These are phyloP conservation scores for Protomyctophum bolini DNA, from an alignment of 2,113 vertebrate species.

Conservation along the genomic window DNA sequence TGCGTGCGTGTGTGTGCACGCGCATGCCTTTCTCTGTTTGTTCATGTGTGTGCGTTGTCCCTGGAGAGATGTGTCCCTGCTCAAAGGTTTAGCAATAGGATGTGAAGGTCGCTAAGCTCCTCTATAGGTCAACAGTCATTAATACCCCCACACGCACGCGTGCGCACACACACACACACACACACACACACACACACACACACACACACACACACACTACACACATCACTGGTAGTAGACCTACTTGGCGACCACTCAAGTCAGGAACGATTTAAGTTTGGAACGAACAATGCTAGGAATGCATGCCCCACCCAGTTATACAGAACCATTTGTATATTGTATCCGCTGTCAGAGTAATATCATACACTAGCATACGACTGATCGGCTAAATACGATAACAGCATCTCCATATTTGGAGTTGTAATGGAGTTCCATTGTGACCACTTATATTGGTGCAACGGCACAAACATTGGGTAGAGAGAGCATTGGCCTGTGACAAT, in stretches of 20 bases:
- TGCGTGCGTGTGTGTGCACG: neutral
- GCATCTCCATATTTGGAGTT: too few relatives aligned
- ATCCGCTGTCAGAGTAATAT: too few relatives aligned
- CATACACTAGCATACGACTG: conserved; percentile 4
- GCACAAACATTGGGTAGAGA: too few relatives aligned
- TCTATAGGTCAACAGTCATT: conserved; percentile 39
- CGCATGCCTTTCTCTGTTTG: neutral
- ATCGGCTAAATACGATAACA: neutral
- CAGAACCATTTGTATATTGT: conserved; percentile 37
- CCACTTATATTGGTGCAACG: too few relatives aligned
- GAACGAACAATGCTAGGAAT: too few relatives aligned
- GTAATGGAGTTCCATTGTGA: too few relatives aligned
- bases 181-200: conserved; percentile 21
- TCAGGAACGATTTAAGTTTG: neutral
- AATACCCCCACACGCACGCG: conserved; percentile 17
- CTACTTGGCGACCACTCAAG: neutral
- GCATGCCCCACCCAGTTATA: neutral
- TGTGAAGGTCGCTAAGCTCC: conserved; percentile 48
- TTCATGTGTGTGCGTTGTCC: conserved; percentile 15
- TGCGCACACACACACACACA: neutral
- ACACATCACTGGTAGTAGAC: neutral
- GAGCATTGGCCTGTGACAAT: too few relatives aligned
- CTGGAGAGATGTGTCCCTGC: conserved; percentile 3
- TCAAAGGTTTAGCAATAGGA: conserved; percentile 33
- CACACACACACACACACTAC: conserved; percentile 7